Base-by-base conservation (phyloP, 2,888 invertebrate genomes). In the Heliconius aoede region DNA sequence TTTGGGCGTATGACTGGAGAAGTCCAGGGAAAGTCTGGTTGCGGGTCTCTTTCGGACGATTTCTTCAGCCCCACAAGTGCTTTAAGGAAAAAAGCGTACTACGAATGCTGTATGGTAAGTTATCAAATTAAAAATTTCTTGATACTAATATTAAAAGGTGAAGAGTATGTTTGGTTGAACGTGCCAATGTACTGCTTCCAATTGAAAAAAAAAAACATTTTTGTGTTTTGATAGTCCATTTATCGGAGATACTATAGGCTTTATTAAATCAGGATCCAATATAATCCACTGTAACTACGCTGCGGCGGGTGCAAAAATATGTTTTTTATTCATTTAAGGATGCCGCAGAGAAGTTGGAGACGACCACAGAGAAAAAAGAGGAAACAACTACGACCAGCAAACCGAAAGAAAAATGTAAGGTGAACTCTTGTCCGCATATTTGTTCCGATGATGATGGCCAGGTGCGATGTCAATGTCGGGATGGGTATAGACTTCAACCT, bases 31-130 rank as follows among this genome's bases (percentile, higher is more conserved):
- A 84, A 81, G 62, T 81, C 73, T 0, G 87, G 80, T 0, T 94
- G 94, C 76, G 90, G 89, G 0, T 76, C 80, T 0, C 83, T 86
- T 0, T 79, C 85, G 2, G 82, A 79, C 0, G 86, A 86, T 1
- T 88, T 83, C 30, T 79, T 83, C 69, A 85, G 85, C 9, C 85
- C 89, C 0, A 74, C 79, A 0, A 81, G 84, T 1, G 85, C 84
- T 3, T 81, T 94, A 15, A 84, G 87, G 72, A 91, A 87, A 75
- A 87, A 86, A 24, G 90, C 91, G 1, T 92, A 85, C 80, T 81
- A 88, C 67, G 83, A 85, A 72, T 94, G 94, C 79, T 94, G 94
- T 84, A 24, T 90, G 86, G 94, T 94, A 87, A 83, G 84, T 80
- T n/a, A 72, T 26, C 0, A 26, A 26, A 67, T n/a, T 74, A 24